These are phyloP conservation scores for Siderastrea siderea DNA, from an alignment of 92 coral and sea anemone genomes.

Conservation along the genomic window DNA sequence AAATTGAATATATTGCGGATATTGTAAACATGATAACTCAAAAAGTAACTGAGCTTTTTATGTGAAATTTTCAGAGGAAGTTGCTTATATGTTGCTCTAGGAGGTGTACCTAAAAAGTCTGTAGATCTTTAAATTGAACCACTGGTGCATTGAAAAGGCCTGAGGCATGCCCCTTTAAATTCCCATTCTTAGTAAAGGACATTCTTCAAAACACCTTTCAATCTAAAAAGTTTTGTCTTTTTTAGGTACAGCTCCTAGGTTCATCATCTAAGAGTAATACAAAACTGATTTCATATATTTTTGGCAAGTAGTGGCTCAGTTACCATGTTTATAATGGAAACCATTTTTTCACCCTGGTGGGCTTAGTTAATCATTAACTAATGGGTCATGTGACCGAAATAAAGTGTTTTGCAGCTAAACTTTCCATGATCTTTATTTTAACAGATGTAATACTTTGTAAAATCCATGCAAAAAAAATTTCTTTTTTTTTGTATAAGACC, in stretches of 20 bases:
- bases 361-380: not conserved
- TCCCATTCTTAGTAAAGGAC: not conserved
- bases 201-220: no score
- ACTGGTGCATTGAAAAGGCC: not conserved
- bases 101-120: not conserved
- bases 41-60: slow-evolving; percentile 17
- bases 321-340: not conserved
- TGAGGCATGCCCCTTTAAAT: not conserved
- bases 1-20: not conserved
- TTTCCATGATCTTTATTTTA: not conserved
- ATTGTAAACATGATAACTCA: slow-evolving; percentile 48
- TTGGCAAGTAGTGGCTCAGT: not conserved
- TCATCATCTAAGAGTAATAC: not conserved
- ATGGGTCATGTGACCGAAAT: not conserved
- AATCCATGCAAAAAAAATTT: not conserved
- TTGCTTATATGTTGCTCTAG: not conserved
- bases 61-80: slow-evolving; percentile 20
- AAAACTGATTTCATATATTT: not conserved
- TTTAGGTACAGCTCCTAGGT: not conserved
- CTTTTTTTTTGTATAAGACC: no score
- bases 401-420: not conserved
- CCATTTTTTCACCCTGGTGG: not conserved
- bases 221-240: no score
- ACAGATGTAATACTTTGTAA: not conserved
- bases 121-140: not conserved